Conservation (phyloP, 2,113 vertebrate genomes). For the Rhodinocichla rosea region DNA sequence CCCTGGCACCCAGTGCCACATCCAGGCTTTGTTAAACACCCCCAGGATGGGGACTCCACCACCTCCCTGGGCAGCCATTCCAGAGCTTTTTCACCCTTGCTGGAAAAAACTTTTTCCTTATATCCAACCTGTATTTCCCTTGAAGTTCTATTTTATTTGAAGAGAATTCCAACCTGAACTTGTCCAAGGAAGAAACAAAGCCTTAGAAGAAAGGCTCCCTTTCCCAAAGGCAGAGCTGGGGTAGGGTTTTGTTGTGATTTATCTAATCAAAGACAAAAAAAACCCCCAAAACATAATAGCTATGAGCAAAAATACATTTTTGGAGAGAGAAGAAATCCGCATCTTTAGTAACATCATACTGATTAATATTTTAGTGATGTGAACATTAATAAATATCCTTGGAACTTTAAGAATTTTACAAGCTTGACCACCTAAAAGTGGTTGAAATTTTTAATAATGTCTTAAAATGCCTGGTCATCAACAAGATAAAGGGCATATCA, state of each 20-base stretch:
- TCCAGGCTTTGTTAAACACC: neutral
- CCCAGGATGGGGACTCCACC: neutral
- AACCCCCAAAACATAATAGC: neutral
- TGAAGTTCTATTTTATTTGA: neutral
- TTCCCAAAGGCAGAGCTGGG: neutral
- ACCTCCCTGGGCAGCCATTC: neutral
- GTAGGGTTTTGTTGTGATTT: neutral
- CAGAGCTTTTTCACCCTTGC: neutral
- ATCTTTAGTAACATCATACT: neutral
- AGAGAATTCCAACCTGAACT: neutral
- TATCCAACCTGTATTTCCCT: neutral
- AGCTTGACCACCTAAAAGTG: neutral
- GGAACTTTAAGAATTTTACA: neutral
- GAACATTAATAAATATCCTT: neutral
- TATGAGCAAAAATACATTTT: neutral
- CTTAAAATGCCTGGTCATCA: slow-evolving; percentile 1
- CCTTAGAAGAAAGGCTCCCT: neutral
- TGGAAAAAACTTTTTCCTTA: neutral
- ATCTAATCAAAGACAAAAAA: neutral
- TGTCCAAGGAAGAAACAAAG: neutral
- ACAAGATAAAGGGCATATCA: neutral
- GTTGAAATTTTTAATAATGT: neutral
- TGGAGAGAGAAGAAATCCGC: fast-evolving
- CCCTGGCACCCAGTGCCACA: neutral
- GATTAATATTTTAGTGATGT: neutral